Percentiles rank a stretch among this genome's conserved stretches.
phyloP scores from a whole-genome alignment of 2,113 vertebrate species.

The Alouatta palliata region DNA sequence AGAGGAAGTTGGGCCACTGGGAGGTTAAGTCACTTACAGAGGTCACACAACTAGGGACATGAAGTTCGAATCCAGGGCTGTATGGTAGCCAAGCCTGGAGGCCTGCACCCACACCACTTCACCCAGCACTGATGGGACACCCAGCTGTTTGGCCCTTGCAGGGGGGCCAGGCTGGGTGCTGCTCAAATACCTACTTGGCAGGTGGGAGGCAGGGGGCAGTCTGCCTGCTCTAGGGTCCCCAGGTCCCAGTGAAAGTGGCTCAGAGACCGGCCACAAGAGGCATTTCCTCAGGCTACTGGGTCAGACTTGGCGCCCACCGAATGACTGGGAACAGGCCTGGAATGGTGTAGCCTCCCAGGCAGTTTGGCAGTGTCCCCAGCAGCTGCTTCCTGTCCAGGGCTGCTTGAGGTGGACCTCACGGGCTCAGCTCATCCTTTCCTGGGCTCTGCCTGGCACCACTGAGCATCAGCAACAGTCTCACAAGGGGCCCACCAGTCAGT shows the following conservation, averaged over 20 bases:
- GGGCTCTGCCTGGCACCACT: not conserved
- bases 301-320: not conserved
- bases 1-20: not conserved
- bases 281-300: conserved; percentile 18
- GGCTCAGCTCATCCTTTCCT: not conserved
- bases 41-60: not conserved
- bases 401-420: not conserved
- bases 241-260: conserved; percentile 10
- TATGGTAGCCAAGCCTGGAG: not conserved
- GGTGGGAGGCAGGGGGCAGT: not conserved
- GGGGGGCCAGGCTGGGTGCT: not conserved
- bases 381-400: not conserved
- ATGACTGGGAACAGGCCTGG: not conserved
- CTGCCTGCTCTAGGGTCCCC: not conserved
- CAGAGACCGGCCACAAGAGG: not conserved
- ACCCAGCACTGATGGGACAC: not conserved
- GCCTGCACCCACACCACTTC: fast-evolving
- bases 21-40: not conserved
- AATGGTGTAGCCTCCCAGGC: not conserved
- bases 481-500: not conserved
- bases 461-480: not conserved
- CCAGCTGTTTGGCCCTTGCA: not conserved
- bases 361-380: not conserved
- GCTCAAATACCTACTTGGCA: not conserved
- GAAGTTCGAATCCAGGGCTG: not conserved